A percentile compares a stretch with the other conserved stretches of the same genome.
Evolutionary conservation across 2,113 vertebrate genomes (phyloP).

Genomic region (Nycticorax nycticorax): DNA sequence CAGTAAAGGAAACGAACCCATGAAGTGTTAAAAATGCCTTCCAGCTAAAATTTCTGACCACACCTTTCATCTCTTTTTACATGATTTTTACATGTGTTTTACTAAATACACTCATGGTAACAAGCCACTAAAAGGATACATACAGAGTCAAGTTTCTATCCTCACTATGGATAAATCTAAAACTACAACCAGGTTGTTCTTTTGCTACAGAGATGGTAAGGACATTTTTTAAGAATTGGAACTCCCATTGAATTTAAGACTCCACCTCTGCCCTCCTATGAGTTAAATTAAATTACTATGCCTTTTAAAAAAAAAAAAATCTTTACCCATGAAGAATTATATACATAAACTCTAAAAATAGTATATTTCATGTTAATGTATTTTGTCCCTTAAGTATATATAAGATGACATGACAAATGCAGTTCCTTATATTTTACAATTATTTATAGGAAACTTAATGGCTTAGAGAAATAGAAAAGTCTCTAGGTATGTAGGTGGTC

Average conservation of each 20-base stretch:
- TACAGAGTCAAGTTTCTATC: background rate
- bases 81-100: background rate
- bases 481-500: background rate
- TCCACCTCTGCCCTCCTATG: background rate
- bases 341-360: background rate
- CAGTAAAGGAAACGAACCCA: constrained; percentile 54
- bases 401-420: background rate
- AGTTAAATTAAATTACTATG: background rate
- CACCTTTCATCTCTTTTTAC: constrained; percentile 1
- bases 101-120: background rate
- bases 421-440: background rate
- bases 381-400: background rate
- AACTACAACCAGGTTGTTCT: background rate
- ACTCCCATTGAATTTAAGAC: background rate
- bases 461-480: background rate
- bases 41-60: constrained; percentile 30
- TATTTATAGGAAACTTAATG: background rate
- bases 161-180: background rate
- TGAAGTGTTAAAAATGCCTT: constrained; percentile 35
- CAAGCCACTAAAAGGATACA: background rate
- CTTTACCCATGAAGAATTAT: background rate
- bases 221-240: background rate
- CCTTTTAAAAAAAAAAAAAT: background rate
- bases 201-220: background rate
- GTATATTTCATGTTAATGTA: background rate